Base-by-base conservation (phyloP, 2,797 vertebrate genomes). In the Eidolon dupreanum region DNA sequence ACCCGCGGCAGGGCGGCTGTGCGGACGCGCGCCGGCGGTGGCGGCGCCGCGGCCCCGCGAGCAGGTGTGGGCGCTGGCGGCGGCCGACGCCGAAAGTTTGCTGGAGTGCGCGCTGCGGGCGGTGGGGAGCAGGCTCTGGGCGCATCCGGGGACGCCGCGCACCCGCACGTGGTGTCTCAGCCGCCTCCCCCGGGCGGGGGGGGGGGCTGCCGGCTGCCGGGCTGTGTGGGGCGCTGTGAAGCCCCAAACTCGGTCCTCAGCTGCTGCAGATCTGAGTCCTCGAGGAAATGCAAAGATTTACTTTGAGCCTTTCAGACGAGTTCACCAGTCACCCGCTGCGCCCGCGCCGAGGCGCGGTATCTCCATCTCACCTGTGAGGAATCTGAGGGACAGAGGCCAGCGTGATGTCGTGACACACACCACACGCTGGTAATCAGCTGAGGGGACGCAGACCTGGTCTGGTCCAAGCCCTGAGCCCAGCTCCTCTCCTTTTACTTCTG, bases 41-140 rank as follows among this genome's bases (percentile, higher is more conserved):
- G 38, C 22, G 71, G 71, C 43, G 26, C 65, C 46, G 46, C 85
- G 3, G 85, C 31, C 31, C n/a, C n/a, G 4, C 26, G 0, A 13
- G 83, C 86, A 31, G 84, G 84, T 93, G 87, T 5, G 73, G 92
- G 38, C n/a, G 75, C 70, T 49, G 28, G 91, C 43, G 8, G 68
- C 33, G 70, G 87, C 36, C 8, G 55, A 8, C 26, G 70, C 73
- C 82, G 68, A 77, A 97, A 96, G 94, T 96, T 97, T 97, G 88
- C 82, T 0, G n/a, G 84, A 79, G 92, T 5, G 88, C 33, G 49
- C 75, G 10, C 22, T 1, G 71, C 51, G 13, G 38, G 61, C 36
- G 16, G 55, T 22, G 5, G 26, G 51, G 65, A 28, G 68, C 13
- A 1, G 28, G 38, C 63, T 43, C 53, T 5, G 36, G 24, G 70